A percentile compares a stretch with the other conserved stretches of the same genome.
Evolutionary conservation across 30 jellyfish, hydroid and myxozoan genomes (phyloP).

Genomic region (Aurelia sp.): DNA sequence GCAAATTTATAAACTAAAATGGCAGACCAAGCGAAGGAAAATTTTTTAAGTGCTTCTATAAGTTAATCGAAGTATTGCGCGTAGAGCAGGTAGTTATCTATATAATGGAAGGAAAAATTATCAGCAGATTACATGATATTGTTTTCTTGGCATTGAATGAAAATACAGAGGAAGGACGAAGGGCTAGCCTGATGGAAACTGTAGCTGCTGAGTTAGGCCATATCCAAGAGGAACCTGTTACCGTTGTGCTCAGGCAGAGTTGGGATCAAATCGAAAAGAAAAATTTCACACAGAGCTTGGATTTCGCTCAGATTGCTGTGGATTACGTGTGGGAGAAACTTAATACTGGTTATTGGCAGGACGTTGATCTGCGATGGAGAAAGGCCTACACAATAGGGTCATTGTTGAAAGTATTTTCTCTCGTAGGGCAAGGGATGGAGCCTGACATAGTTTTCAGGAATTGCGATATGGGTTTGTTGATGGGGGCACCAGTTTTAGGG

Average conservation of each 20-base stretch:
- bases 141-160: background rate
- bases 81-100: too few species aligned
- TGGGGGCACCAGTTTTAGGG: conserved; percentile 95
- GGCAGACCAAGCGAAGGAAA: conserved; percentile 1
- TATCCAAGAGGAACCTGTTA: conserved; percentile 15
- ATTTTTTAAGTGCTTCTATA: too few species aligned
- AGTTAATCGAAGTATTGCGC: too few species aligned
- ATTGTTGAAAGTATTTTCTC: conserved; percentile 59
- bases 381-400: conserved; percentile 79
- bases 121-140: background rate
- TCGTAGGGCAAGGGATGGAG: conserved; percentile 20
- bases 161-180: background rate
- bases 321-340: conserved; percentile 92
- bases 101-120: background rate
- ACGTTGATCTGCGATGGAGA: conserved; percentile 80
- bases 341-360: conserved; percentile 94
- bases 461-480: conserved; percentile 92
- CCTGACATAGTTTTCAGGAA: conserved; percentile 34
- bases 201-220: conserved; percentile 4
- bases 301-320: conserved; percentile 42
- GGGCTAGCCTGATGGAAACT: conserved; percentile 6
- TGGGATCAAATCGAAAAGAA: conserved; percentile 17
- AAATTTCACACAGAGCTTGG: conserved; percentile 24
- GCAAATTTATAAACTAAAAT: too few species aligned
- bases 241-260: conserved; percentile 21